These are phyloP conservation scores for Montipora capitata DNA, from an alignment of 92 coral and sea anemone genomes.

Conservation along the genomic window DNA sequence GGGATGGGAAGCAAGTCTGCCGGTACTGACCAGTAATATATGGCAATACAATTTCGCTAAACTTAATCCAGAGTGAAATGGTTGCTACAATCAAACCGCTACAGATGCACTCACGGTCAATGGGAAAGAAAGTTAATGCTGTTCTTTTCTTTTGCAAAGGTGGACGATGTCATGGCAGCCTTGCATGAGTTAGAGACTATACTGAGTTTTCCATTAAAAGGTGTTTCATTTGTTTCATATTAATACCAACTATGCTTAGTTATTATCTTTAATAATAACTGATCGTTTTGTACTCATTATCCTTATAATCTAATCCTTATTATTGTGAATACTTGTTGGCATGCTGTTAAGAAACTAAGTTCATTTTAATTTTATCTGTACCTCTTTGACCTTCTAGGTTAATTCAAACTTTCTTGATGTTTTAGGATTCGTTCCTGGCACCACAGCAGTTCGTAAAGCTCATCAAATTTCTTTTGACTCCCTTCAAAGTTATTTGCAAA, in stretches of 20 bases:
- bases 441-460: constrained; percentile 84
- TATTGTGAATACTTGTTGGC: neutral
- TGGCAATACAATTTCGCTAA: too few species aligned
- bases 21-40: too few species aligned
- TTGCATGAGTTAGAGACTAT: constrained; percentile 74
- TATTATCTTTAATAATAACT: too few species aligned
- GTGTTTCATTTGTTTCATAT: constrained; percentile 30
- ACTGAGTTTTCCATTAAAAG: constrained; percentile 85
- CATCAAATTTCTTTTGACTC: constrained; percentile 82
- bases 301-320: too few species aligned
- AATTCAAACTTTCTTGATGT: neutral
- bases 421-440: constrained; percentile 83
- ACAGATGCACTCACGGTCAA: neutral
- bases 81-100: neutral
- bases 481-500: constrained; percentile 81
- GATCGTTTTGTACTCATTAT: too few species aligned
- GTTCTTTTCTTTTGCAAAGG: constrained; percentile 61
- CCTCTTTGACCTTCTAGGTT: neutral
- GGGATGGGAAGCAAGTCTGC: too few species aligned
- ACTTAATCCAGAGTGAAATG: neutral
- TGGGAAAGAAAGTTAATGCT: too few species aligned
- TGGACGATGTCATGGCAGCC: constrained; percentile 77
- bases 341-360: too few species aligned
- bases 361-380: too few species aligned
- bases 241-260: too few species aligned